Evolutionary conservation across 2,113 vertebrate species (phyloP).

Genomic region (Hypomesus transpacificus): DNA sequence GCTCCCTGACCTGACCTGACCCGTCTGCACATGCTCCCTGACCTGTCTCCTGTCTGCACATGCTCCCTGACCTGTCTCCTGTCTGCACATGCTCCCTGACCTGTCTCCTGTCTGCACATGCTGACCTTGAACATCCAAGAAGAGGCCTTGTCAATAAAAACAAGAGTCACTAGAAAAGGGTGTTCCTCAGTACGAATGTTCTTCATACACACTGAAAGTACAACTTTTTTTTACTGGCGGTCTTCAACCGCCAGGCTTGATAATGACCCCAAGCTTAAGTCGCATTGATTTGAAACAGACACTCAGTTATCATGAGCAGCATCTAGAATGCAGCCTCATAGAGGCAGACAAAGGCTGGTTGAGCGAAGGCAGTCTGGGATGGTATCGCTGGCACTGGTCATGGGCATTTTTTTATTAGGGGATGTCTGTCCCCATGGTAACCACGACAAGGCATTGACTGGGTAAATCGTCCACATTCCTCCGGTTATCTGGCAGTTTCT

Average conservation of each 20-base stretch:
- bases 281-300: not conserved
- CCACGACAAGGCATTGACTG: constrained; percentile 3
- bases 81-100: constrained; percentile 61
- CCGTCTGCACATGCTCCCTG: not conserved
- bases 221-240: too few species aligned
- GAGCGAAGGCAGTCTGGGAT: constrained; percentile 6
- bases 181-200: too few species aligned
- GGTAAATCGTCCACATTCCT: not conserved
- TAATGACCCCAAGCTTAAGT: not conserved
- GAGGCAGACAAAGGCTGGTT: not conserved
- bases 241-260: not conserved
- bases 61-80: constrained; percentile 44
- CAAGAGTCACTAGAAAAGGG: not conserved
- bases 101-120: constrained; percentile 64
- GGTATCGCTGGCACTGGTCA: not conserved
- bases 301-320: not conserved
- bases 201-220: too few species aligned
- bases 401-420: constrained; percentile 18
- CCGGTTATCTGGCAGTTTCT: not conserved
- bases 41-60: too few species aligned
- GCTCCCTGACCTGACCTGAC: not conserved
- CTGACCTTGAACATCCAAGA: constrained; percentile 31
- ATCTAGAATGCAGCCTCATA: constrained; percentile 11
- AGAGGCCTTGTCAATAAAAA: not conserved
- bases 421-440: constrained; percentile 20